Evolutionary conservation across 2,888 invertebrate genomes (phyloP), one percentile per base, ranked within the genome.

Genomic region (Meloe dianella): DNA sequence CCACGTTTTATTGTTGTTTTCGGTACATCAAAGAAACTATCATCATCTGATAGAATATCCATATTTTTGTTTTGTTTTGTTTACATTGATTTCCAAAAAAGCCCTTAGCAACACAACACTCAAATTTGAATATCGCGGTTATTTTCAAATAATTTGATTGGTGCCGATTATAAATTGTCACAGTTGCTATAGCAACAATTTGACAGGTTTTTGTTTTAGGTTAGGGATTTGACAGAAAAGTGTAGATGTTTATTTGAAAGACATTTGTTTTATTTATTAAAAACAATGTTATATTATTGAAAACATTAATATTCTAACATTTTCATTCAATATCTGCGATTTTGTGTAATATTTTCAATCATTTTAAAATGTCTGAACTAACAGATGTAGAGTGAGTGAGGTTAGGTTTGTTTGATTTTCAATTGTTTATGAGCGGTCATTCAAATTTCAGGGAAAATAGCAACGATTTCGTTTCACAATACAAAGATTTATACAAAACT

Each of bases 1-100:
- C 77, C 64, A 54, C 77, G 72, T 69, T 79, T 83, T 2, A 71
- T 68, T 30, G 71, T 22, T 7, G 71, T 61, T 78, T 82, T 86
- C 72, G 89, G 88, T 73, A 89, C 88, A 72, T 90, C 90, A 75
- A 91, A 91, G 77, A 91, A 91, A 82, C 89, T 91, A 75, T 91
- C 91, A 74, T 90, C 90, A 77, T 90, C 91, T 76, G 90, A 90
- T 57, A 90, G 82, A 76, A 89, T 85, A 76, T 89, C 54, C 58
- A 60, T 60, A n/a, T n/a, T n/a, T n/a, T n/a, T n/a, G n/a, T n/a
- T n/a, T n/a, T n/a, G n/a, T 32, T 60, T 60, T 60, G 60, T 60
- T 60, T 22, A 27, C 27, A 41, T 60, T 38, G 17, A 12, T 8
- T 20, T 3, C 10, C 1, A 2, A 9, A 57, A 10, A 35, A 17